These are phyloP conservation scores for Micrasema minimum DNA, from an alignment of 1,140 invertebrate genomes.

Conservation along the genomic window DNA sequence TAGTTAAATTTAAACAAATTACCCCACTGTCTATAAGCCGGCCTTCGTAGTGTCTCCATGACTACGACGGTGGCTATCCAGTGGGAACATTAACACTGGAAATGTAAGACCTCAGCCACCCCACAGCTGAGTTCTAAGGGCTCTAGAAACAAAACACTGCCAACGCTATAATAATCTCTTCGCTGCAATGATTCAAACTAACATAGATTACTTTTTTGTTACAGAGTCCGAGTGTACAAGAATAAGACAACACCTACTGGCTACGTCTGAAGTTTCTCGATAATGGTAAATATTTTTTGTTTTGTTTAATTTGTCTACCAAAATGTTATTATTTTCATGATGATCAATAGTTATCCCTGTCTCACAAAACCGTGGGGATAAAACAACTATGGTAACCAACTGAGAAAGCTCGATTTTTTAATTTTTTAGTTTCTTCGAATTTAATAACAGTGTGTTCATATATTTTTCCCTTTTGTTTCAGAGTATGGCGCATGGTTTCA, in stretches of 20 bases:
- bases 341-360: conserved; percentile 64
- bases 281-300: too few relatives aligned
- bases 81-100: conserved; percentile 46
- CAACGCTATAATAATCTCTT: too few relatives aligned
- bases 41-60: conserved; percentile 38
- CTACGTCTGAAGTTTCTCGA: too few relatives aligned
- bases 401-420: conserved; percentile 50
- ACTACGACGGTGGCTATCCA: conserved; percentile 45
- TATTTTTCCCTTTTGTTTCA: too few relatives aligned
- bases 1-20: too few relatives aligned
- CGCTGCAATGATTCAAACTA: too few relatives aligned
- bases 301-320: too few relatives aligned
- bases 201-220: too few relatives aligned
- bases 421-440: neutral
- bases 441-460: too few relatives aligned
- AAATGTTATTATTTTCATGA: conserved; percentile 34
- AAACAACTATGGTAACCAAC: conserved; percentile 63
- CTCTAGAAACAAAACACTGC: conserved; percentile 32
- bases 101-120: conserved; percentile 31
- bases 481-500: too few relatives aligned
- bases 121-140: conserved; percentile 28
- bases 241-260: too few relatives aligned
- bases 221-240: too few relatives aligned
- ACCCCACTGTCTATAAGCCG: conserved; percentile 48
- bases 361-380: conserved; percentile 63